phyloP scores from a whole-genome alignment of 1,140 invertebrate genomes.

The Sipha flava region DNA sequence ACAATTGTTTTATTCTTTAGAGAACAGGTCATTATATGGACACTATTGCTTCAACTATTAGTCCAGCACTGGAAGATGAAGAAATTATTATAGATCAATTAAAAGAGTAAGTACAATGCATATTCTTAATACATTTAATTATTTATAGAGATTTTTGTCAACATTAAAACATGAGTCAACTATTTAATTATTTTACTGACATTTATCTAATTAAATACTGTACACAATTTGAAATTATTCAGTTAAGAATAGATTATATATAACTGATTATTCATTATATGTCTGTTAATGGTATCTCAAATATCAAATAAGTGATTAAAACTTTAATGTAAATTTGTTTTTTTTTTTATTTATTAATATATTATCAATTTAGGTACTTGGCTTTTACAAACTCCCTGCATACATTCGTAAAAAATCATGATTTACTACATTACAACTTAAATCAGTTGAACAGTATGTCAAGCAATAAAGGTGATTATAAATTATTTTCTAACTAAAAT shows the following conservation, averaged over 20 bases:
- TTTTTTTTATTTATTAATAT: background rate
- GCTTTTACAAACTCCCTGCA: conserved; percentile 19
- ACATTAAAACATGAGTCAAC: too few species aligned
- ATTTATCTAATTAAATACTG: too few species aligned
- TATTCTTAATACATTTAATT: too few species aligned
- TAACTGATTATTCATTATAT: too few species aligned
- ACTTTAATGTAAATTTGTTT: too few species aligned
- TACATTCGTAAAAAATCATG: conserved; percentile 9
- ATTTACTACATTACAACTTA: conserved; percentile 15
- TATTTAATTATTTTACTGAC: too few species aligned
- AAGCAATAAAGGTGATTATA: conserved; percentile 17
- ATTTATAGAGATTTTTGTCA: too few species aligned
- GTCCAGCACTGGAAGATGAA: conserved; percentile 68
- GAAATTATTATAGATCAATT: conserved; percentile 74
- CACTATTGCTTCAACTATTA: conserved; percentile 67
- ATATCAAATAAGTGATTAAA: too few species aligned
- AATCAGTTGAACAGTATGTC: conserved; percentile 5
- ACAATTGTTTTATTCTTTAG: conserved; percentile 40
- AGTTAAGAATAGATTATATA: too few species aligned
- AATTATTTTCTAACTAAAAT: too few species aligned
- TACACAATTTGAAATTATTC: too few species aligned
- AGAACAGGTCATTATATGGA: conserved; percentile 62
- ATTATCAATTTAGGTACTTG: conserved; percentile 2
- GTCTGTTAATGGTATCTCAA: too few species aligned
- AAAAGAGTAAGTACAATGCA: conserved; percentile 56